Conservation (phyloP, 2,797 vertebrate species). For the Sebastes taczanowskii region DNA sequence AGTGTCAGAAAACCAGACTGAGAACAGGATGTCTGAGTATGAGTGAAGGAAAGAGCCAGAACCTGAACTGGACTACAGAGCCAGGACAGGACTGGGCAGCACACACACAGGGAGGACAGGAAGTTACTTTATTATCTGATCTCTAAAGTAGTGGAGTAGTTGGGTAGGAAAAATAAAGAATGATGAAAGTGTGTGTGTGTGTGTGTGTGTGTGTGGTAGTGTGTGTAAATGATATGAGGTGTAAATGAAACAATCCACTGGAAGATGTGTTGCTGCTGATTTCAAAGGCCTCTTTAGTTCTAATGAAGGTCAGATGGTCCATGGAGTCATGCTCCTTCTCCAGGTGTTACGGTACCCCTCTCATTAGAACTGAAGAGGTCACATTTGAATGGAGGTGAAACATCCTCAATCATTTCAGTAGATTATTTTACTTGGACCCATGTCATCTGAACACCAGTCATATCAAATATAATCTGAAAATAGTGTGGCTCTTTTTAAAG, state of each 20-base stretch:
- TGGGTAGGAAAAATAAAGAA: neutral
- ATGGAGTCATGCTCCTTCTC: neutral
- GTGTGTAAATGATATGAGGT: neutral
- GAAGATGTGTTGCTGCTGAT: neutral
- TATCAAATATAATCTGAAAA: neutral
- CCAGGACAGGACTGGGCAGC: conserved; percentile 40
- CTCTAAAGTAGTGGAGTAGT: conserved; percentile 1
- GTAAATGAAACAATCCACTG: neutral
- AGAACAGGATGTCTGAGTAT: conserved; percentile 49
- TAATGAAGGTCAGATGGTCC: neutral
- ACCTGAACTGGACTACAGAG: conserved; percentile 35
- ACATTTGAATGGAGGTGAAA: neutral
- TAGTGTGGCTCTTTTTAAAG: neutral
- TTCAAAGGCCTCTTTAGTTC: neutral
- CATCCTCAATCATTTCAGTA: neutral
- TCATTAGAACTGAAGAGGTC: neutral
- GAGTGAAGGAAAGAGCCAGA: conserved; percentile 55
- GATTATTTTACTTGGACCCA: neutral
- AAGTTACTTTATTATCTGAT: neutral
- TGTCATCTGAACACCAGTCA: neutral
- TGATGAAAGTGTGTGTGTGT: neutral
- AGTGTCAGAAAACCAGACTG: conserved; percentile 63
- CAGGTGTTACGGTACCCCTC: neutral
- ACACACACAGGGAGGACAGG: conserved; percentile 29
- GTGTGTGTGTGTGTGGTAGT: neutral